phyloP scores from a whole-genome alignment of 2,797 vertebrate genomes.

The Cryptoprocta ferox region DNA sequence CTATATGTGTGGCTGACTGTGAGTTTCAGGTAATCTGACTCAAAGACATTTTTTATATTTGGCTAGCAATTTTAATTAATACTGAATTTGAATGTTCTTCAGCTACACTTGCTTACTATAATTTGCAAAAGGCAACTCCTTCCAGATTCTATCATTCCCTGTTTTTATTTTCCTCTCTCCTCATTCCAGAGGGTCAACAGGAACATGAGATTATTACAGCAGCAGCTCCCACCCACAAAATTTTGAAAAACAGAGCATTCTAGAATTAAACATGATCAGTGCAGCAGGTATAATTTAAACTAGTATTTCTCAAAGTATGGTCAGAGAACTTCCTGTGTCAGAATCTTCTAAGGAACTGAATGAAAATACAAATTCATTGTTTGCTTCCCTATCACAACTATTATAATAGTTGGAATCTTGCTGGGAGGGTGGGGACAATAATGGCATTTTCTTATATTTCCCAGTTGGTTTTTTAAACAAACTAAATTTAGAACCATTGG shows the following conservation, averaged over 20 bases:
- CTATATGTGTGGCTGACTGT: not conserved
- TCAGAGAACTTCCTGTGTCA: not conserved
- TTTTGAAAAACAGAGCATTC: not conserved
- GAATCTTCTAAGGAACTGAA: not conserved
- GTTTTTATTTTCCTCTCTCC: not conserved
- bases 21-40: not conserved
- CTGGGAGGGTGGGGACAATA: not conserved
- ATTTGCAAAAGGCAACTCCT: not conserved
- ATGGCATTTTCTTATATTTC: not conserved
- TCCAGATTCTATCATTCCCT: not conserved
- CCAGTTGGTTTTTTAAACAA: not conserved
- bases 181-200: not conserved
- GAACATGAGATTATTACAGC: not conserved
- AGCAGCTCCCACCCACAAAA: not conserved
- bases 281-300: not conserved
- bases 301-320: not conserved
- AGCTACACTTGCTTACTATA: not conserved
- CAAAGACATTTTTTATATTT: not conserved
- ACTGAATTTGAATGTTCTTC: not conserved
- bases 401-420: not conserved
- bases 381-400: not conserved
- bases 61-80: not conserved
- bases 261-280: not conserved
- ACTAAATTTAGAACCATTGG: not conserved
- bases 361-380: not conserved